A percentile compares a stretch with the other conserved stretches of the same genome.
These are phyloP conservation scores for Brachypteracias leptosomus DNA, from an alignment of 2,113 vertebrate species.

Conservation along the genomic window DNA sequence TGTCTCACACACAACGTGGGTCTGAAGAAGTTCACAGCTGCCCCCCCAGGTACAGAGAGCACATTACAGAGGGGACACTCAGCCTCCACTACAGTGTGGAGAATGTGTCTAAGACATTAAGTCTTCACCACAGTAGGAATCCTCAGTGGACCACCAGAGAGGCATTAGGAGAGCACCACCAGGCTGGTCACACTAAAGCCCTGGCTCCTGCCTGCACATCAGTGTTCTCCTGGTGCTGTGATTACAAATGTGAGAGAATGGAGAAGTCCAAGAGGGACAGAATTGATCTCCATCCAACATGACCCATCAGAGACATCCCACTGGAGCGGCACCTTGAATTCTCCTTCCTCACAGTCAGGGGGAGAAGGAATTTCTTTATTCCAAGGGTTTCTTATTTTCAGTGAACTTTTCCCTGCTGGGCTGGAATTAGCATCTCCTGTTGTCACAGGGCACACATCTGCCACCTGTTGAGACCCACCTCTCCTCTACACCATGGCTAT, in stretches of 20 bases:
- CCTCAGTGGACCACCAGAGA: neutral
- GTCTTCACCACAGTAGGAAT: neutral
- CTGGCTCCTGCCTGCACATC: neutral
- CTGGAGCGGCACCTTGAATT: neutral
- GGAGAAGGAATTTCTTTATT: neutral
- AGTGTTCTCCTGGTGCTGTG: neutral
- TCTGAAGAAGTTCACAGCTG: neutral
- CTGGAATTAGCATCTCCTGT: neutral
- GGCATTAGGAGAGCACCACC: neutral
- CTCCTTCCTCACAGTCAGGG: neutral
- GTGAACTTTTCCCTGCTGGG: neutral
- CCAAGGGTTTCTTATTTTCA: neutral
- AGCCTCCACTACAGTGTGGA: neutral
- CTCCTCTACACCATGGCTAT: fast-evolving
- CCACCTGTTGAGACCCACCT: neutral
- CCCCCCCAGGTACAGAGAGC: neutral
- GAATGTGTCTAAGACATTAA: neutral
- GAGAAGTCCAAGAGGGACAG: neutral
- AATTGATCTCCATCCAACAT: neutral
- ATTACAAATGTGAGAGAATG: neutral
- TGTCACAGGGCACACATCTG: neutral
- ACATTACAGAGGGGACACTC: neutral
- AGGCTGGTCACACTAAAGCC: neutral
- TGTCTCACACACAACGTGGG: fast-evolving
- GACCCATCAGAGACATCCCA: neutral